Evolutionary conservation across 30 jellyfish, hydroid and myxozoan genomes (phyloP).

Genomic region (Haliclystus octoradiatus): DNA sequence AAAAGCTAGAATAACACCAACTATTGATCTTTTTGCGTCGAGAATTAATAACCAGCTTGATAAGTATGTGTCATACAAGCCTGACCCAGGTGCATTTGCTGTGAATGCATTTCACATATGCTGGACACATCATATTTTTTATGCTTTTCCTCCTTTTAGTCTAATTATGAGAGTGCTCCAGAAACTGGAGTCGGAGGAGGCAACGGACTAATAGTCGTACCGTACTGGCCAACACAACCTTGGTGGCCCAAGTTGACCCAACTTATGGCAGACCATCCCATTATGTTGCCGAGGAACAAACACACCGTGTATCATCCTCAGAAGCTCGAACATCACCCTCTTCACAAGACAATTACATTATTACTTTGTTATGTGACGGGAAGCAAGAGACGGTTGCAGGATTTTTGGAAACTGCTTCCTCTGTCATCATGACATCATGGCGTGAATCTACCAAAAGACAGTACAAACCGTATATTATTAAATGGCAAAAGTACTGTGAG

Average conservation of each 20-base stretch:
- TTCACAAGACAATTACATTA: too few species aligned
- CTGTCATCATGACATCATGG: too few species aligned
- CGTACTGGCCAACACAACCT: neutral
- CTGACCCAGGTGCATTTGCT: conserved; percentile 31
- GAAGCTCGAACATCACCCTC: too few species aligned
- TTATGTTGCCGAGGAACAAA: conserved; percentile 6
- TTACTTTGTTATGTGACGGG: too few species aligned
- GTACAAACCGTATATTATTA: too few species aligned
- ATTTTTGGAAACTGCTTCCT: too few species aligned
- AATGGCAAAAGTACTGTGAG: too few species aligned
- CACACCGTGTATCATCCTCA: too few species aligned
- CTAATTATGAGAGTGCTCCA: neutral
- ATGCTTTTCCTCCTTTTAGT: conserved; percentile 22
- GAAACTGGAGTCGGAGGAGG: conserved; percentile 3
- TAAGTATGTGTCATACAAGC: conserved; percentile 16
- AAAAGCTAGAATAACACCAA: neutral
- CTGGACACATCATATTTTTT: conserved; percentile 8
- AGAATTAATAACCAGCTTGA: conserved; percentile 20
- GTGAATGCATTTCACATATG: conserved; percentile 23
- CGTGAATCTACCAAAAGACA: too few species aligned
- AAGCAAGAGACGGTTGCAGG: too few species aligned
- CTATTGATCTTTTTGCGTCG: conserved; percentile 26
- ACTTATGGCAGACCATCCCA: neutral
- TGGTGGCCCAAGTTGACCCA: conserved; percentile 5
- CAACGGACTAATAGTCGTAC: conserved; percentile 11